Evolutionary conservation across 2,797 vertebrate genomes (phyloP).

Genomic region (Pipistrellus pipistrellus): DNA sequence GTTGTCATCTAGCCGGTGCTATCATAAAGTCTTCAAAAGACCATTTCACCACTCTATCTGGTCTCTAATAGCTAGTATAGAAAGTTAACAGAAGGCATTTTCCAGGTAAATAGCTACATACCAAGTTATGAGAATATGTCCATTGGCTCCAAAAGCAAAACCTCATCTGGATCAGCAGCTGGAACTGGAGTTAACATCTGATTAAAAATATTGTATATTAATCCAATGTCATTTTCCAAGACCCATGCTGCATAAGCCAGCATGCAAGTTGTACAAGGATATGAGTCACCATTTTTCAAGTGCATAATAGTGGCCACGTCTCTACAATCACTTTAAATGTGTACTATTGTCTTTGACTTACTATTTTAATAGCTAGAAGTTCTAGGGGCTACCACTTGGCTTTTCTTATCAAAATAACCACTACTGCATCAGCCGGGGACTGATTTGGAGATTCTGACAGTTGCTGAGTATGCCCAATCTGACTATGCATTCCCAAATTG

Average conservation of each 20-base stretch:
- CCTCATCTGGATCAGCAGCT: neutral
- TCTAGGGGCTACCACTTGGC: neutral
- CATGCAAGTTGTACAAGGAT: neutral
- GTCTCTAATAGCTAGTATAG: neutral
- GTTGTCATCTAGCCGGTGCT: neutral
- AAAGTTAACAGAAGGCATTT: neutral
- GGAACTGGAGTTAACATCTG: neutral
- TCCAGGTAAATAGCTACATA: neutral
- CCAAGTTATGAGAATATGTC: neutral
- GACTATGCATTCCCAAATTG: neutral
- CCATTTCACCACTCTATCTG: neutral
- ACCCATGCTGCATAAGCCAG: neutral
- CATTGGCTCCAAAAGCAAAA: conserved; percentile 2
- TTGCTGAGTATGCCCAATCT: neutral
- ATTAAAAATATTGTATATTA: neutral
- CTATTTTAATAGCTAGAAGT: neutral
- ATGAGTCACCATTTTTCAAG: neutral
- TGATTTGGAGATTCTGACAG: neutral
- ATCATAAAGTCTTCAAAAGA: neutral
- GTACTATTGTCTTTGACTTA: neutral
- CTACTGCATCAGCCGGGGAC: neutral
- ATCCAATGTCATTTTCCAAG: neutral
- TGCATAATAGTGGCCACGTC: neutral
- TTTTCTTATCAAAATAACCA: neutral
- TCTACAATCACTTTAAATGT: neutral